These are phyloP conservation scores for Pammene fasciana DNA, from an alignment of 2,888 invertebrate genomes.

Conservation along the genomic window DNA sequence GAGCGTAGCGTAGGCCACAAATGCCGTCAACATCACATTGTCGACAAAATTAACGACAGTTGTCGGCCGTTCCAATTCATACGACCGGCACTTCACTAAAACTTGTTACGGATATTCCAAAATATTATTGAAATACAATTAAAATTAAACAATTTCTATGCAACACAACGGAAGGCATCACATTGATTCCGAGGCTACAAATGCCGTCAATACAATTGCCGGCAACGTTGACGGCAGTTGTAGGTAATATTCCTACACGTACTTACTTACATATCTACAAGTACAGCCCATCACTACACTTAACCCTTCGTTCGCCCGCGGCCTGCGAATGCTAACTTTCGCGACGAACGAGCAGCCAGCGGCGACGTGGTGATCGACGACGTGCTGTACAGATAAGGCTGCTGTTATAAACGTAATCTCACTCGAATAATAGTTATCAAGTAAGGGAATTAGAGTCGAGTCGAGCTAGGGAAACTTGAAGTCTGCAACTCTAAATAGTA, in stretches of 20 bases:
- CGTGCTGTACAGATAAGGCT: slow-evolving; percentile 36
- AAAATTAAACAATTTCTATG: too few species aligned
- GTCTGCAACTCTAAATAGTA: too few species aligned
- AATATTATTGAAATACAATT: too few species aligned
- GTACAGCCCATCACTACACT: not conserved
- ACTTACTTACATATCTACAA: too few species aligned
- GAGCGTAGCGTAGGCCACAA: too few species aligned
- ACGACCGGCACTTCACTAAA: too few species aligned
- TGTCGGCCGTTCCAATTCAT: not conserved
- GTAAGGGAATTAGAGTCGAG: not conserved
- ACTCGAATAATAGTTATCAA: slow-evolving; percentile 19
- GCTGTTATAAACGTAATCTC: slow-evolving; percentile 30
- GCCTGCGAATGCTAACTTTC: slow-evolving; percentile 36
- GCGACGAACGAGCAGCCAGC: slow-evolving; percentile 30
- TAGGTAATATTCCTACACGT: not conserved
- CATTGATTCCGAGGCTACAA: too few species aligned
- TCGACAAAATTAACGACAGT: too few species aligned
- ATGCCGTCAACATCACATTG: too few species aligned
- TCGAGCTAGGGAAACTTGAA: not conserved
- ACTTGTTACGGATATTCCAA: too few species aligned
- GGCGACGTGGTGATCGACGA: slow-evolving; percentile 34
- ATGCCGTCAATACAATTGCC: not conserved
- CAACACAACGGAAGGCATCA: too few species aligned
- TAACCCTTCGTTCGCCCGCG: slow-evolving; percentile 15
- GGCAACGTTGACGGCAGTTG: not conserved